Conservation (phyloP, 2,888 invertebrate species). For the Rapana venosa region DNA sequence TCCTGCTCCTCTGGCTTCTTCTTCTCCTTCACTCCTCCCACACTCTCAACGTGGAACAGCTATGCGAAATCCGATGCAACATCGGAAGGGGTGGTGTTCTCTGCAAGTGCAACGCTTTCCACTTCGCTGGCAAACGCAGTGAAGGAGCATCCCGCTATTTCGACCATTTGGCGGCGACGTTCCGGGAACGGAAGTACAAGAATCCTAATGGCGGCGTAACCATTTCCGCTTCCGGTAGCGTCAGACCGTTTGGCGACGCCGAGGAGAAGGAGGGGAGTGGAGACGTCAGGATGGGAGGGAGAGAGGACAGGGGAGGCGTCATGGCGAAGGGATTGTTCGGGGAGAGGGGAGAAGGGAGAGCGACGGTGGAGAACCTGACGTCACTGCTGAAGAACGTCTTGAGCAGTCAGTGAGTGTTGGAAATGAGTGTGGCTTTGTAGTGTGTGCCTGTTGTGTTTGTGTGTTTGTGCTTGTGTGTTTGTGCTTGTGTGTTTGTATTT, state of each 20-base stretch:
- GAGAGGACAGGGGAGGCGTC: not conserved
- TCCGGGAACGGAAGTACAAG: not conserved
- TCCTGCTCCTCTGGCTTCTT: not conserved
- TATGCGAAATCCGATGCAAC: constrained; percentile 42
- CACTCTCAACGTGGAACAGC: not conserved
- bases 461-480: not conserved
- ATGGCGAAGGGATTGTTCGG: not conserved
- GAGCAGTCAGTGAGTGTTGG: not conserved
- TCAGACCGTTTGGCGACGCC: not conserved
- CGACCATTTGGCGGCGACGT: not conserved
- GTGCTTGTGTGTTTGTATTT: no score
- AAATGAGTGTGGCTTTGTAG: not conserved
- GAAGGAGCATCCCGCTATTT: not conserved
- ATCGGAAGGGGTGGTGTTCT: constrained; percentile 44
- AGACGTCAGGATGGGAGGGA: not conserved
- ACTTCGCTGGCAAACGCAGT: constrained; percentile 46
- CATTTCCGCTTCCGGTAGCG: not conserved
- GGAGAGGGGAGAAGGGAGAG: not conserved
- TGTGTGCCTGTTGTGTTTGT: not conserved
- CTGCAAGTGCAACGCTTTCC: constrained; percentile 48
- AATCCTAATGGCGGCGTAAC: not conserved
- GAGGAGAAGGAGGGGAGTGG: not conserved
- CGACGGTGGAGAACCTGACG: not conserved
- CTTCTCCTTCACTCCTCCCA: not conserved
- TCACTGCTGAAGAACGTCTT: not conserved